These are phyloP conservation scores for Sardinella longiceps DNA, from an alignment of 2,797 vertebrate genomes.

Conservation along the genomic window DNA sequence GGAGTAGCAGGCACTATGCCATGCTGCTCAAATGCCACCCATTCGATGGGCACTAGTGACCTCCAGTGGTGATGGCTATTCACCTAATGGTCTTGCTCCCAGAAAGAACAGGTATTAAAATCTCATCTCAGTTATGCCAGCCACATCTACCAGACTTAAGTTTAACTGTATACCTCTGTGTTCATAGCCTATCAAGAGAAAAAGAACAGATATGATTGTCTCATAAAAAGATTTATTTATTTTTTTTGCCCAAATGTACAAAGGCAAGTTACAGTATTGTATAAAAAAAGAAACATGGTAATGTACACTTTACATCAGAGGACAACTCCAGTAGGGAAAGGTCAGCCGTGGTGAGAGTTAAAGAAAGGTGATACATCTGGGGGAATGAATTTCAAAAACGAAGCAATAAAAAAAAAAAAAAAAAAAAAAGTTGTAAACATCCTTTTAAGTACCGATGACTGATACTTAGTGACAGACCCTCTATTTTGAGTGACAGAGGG, in stretches of 20 bases:
- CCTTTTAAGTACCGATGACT: constrained; percentile 76
- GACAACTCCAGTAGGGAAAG: constrained; percentile 50
- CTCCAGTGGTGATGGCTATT: neutral
- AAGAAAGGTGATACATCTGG: constrained; percentile 63
- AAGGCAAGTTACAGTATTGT: constrained; percentile 80
- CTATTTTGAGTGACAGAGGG: constrained; percentile 22
- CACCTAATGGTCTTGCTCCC: neutral
- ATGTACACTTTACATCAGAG: constrained; percentile 87
- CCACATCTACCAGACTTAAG: neutral
- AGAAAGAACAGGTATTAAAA: neutral
- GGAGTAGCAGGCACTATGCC: neutral
- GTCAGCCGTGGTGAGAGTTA: constrained; percentile 10
- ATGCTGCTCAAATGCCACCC: neutral
- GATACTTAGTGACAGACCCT: constrained; percentile 61
- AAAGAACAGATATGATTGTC: constrained; percentile 84
- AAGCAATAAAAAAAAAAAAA: constrained; percentile 71
- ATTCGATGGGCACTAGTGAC: neutral
- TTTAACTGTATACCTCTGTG: neutral
- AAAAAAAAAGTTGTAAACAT: constrained; percentile 79
- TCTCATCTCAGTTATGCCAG: neutral
- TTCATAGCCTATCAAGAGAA: constrained; percentile 26
- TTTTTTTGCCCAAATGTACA: constrained; percentile 86
- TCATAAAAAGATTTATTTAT: constrained; percentile 92
- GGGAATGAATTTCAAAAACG: constrained; percentile 66
- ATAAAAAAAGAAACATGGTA: constrained; percentile 81